These are phyloP conservation scores for Drosophila putrida DNA, from an alignment of 2,888 invertebrate genomes.

Conservation along the genomic window DNA sequence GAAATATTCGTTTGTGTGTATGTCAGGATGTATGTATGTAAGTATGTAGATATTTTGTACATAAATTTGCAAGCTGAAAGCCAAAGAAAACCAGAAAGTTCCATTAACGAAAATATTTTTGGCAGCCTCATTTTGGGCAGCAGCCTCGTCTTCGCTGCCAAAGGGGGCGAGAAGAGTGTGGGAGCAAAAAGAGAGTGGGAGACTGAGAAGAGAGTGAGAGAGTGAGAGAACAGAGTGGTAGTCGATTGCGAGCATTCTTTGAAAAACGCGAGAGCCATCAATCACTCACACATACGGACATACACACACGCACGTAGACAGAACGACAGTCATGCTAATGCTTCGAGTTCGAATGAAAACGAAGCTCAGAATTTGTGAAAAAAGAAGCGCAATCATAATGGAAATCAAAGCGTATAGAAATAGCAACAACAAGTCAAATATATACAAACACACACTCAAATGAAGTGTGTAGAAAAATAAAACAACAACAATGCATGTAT, in stretches of 20 bases:
- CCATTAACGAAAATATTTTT: conserved; percentile 69
- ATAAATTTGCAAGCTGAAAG: conserved; percentile 57
- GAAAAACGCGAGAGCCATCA: conserved; percentile 61
- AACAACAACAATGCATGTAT: conserved; percentile 30
- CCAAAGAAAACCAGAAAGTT: conserved; percentile 66
- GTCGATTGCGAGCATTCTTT: conserved; percentile 58
- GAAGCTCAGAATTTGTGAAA: conserved; percentile 61
- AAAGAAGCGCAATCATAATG: conserved; percentile 65
- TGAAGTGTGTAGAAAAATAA: conserved; percentile 54
- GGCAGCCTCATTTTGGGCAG: conserved; percentile 62
- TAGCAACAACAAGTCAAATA: conserved; percentile 20
- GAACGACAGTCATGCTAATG: conserved; percentile 46
- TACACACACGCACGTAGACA: conserved; percentile 4
- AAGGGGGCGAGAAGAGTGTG: conserved; percentile 34
- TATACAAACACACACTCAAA: conserved; percentile 24
- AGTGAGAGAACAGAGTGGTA: conserved; percentile 14
- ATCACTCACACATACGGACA: conserved; percentile 46
- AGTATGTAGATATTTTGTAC: conserved; percentile 15
- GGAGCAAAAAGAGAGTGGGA: conserved; percentile 33
- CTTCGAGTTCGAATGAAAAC: conserved; percentile 65
- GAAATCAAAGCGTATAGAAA: conserved; percentile 53
- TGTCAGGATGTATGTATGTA: conserved; percentile 22
- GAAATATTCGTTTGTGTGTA: conserved; percentile 17
- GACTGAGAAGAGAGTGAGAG: conserved; percentile 11
- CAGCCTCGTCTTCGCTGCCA: conserved; percentile 32